phyloP scores from a whole-genome alignment of 2,888 invertebrate genomes.

The Perizoma flavofasciatum region DNA sequence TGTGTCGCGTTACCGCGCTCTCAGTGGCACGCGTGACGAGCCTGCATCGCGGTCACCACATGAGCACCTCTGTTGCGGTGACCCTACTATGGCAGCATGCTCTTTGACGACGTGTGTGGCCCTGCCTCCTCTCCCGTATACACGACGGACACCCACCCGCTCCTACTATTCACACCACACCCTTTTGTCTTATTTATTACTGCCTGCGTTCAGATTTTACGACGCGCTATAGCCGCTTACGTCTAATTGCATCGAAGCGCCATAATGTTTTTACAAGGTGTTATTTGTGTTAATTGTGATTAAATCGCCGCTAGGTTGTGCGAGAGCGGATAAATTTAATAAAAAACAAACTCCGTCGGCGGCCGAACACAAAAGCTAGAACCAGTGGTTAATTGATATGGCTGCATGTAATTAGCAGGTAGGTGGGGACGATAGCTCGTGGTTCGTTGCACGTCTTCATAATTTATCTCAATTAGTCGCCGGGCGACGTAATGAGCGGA shows the following conservation, averaged over 20 bases:
- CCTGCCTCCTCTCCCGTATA: conserved; percentile 41
- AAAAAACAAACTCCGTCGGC: conserved; percentile 51
- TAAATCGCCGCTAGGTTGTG: conserved; percentile 51
- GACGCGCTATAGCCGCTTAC: conserved; percentile 56
- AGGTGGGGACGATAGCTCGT: conserved; percentile 67
- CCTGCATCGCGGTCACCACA: conserved; percentile 47
- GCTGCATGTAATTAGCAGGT: conserved; percentile 77
- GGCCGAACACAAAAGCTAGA: conserved; percentile 50
- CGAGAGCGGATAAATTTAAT: conserved; percentile 50
- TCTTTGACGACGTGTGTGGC: conserved; percentile 57
- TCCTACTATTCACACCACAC: conserved; percentile 39
- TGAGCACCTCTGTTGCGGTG: conserved; percentile 59
- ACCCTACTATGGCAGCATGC: conserved; percentile 41
- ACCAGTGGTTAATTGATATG: conserved; percentile 70
- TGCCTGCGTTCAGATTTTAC: conserved; percentile 55
- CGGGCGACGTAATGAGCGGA: conserved; percentile 71
- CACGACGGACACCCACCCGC: conserved; percentile 32
- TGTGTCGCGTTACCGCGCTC: conserved; percentile 51
- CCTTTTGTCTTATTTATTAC: conserved; percentile 52
- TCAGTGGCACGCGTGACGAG: conserved; percentile 42
- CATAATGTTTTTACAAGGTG: conserved; percentile 50
- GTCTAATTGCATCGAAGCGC: conserved; percentile 57
- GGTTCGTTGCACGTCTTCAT: conserved; percentile 76
- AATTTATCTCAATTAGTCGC: conserved; percentile 81
- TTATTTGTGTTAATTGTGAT: conserved; percentile 59